Evolutionary conservation across 1,140 invertebrate genomes (phyloP).

Genomic region (Arion vulgaris): DNA sequence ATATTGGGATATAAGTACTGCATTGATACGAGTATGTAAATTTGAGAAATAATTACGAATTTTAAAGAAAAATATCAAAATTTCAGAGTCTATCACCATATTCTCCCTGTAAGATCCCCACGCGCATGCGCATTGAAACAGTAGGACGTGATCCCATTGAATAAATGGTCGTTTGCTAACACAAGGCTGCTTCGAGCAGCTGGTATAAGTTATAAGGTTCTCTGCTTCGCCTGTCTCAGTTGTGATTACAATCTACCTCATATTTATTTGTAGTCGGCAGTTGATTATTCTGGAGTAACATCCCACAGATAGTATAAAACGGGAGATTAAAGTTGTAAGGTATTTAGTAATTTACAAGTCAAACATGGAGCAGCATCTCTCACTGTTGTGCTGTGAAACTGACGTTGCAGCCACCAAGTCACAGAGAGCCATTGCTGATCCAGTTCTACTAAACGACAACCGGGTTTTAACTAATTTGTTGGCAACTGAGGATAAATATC

Average conservation of each 20-base stretch:
- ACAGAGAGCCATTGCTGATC: slow-evolving; percentile 78
- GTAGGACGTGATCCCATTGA: background rate
- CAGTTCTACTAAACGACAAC: slow-evolving; percentile 82
- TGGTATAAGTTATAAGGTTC: background rate
- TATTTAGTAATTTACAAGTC: background rate
- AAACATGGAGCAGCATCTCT: slow-evolving; percentile 39
- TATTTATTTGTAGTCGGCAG: background rate
- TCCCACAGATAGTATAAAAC: background rate
- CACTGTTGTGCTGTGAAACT: slow-evolving; percentile 64
- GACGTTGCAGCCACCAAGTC: slow-evolving; percentile 48
- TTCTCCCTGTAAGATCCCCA: background rate
- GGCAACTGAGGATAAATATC: slow-evolving; percentile 85
- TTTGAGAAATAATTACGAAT: background rate
- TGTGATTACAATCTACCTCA: background rate
- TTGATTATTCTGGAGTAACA: background rate
- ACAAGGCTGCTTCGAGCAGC: background rate
- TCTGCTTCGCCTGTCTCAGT: background rate
- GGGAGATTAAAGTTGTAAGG: background rate
- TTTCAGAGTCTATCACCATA: background rate
- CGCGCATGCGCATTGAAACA: background rate
- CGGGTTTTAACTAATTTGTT: slow-evolving; percentile 88
- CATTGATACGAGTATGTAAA: background rate
- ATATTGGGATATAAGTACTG: background rate
- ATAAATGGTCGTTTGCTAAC: background rate
- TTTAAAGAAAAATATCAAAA: background rate